Base-by-base conservation (phyloP, 1,140 invertebrate genomes). In the Holotrichia oblita region DNA sequence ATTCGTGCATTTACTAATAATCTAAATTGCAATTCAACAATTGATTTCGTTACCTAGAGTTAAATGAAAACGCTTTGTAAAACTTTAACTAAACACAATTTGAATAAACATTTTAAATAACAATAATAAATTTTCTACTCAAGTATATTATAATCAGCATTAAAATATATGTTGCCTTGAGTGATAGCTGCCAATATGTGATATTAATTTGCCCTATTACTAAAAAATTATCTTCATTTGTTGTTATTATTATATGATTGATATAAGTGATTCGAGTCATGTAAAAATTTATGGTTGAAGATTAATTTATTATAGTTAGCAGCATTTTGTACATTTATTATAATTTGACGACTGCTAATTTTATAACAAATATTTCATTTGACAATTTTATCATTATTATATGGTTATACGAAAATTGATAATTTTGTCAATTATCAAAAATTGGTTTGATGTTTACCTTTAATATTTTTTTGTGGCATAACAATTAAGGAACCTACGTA, bases 171-270 rank as follows among this genome's bases (percentile, higher is more conserved):
- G 12, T 3, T n/a, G 44, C 44, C 44, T 48, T 48, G 44, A 48
- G n/a, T 48, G 44, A 48, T 14, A 48, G 44, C 44, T 12, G 44
- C n/a, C 44, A 48, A 48, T 12, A 48, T 3, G 44, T 12, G 44
- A 12, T n/a, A n/a, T 48, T 48, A 48, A 48, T 48, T 48, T 12
- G n/a, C 12, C 44, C 44, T 48, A 48, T 48, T 48, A 48, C 44
- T 48, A 48, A 41, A 48, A 48, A n/a, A 48, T 48, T 48, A 48
- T 48, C 44, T 48, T 48, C 44, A 48, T n/a, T 48, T 48, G n/a
- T 10, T 48, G 12, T 48, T 48, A 48, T 48, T 48, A 48, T 48
- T 48, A 48, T 48, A 48, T 48, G 8, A 48, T 48, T 48, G 44
- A 48, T 48, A 48, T 12, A 48, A 48, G 12, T 48, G 44, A 48